These are phyloP conservation scores for Coecobrya sp. DNA, from an alignment of 2,888 invertebrate species.

Conservation along the genomic window DNA sequence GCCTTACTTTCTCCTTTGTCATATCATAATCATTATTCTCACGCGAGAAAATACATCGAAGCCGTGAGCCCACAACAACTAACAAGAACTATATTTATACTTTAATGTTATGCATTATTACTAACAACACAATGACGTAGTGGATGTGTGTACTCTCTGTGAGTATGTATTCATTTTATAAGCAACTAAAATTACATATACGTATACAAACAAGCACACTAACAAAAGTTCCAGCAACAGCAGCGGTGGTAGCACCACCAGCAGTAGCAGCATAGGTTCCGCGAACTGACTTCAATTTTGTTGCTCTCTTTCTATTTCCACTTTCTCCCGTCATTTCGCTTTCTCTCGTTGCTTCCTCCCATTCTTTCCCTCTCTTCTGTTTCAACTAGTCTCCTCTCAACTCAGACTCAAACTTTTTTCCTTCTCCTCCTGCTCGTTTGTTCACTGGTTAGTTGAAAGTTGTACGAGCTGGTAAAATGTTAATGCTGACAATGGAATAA, in stretches of 20 bases:
- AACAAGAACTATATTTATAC: constrained; percentile 11
- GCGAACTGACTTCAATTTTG: constrained; percentile 66
- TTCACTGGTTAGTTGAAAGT: constrained; percentile 64
- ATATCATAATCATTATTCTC: constrained; percentile 21
- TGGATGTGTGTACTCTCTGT: not conserved
- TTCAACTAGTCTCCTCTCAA: constrained; percentile 20
- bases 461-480: constrained; percentile 79
- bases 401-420: constrained; percentile 68
- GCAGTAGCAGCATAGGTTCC: not conserved
- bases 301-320: constrained; percentile 57
- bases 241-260: not conserved
- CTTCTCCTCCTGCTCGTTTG: constrained; percentile 47
- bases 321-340: constrained; percentile 48
- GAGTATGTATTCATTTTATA: constrained; percentile 47
- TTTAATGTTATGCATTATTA: constrained; percentile 56
- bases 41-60: constrained; percentile 39
- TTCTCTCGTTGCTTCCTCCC: constrained; percentile 21
- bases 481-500: constrained; percentile 79
- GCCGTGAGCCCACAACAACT: constrained; percentile 16
- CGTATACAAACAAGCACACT: constrained; percentile 23
- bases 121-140: constrained; percentile 29
- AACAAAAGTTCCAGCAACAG: constrained; percentile 32
- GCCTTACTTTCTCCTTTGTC: constrained; percentile 5
- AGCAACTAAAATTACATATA: constrained; percentile 37
- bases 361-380: constrained; percentile 54